Evolutionary conservation across 2,113 vertebrate species (phyloP).

Genomic region (Epinephelus fuscoguttatus): DNA sequence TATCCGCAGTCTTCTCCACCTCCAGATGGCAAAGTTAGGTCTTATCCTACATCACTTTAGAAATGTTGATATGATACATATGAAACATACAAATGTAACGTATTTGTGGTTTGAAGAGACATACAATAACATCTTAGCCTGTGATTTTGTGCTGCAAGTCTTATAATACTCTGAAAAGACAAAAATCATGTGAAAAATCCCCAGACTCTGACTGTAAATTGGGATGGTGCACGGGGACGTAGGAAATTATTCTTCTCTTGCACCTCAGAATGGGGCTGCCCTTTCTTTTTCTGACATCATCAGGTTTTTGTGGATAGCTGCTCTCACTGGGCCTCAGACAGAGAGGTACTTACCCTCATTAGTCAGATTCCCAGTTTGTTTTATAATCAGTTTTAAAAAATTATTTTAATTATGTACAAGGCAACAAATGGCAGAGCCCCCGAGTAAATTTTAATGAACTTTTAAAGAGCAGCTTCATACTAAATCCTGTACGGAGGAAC

Average conservation of each 20-base stretch:
- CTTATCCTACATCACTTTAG: too few species aligned
- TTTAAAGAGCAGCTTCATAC: not conserved
- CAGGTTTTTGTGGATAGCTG: not conserved
- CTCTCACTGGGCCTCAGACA: constrained; percentile 4
- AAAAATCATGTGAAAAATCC: not conserved
- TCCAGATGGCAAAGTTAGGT: too few species aligned
- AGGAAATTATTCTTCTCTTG: constrained; percentile 8
- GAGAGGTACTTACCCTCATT: constrained; percentile 10
- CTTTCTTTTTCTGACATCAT: constrained; percentile 18
- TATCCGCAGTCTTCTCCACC: too few species aligned
- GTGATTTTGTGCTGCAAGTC: not conserved
- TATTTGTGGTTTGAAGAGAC: too few species aligned
- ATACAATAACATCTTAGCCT: too few species aligned
- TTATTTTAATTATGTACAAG: not conserved
- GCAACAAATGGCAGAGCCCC: not conserved
- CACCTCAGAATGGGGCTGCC: not conserved
- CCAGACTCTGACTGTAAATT: constrained; percentile 18
- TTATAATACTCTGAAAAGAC: not conserved
- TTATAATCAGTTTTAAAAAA: not conserved
- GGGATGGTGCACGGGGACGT: constrained; percentile 1
- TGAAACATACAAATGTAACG: too few species aligned
- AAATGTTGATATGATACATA: too few species aligned
- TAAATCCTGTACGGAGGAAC: not conserved
- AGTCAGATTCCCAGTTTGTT: not conserved
- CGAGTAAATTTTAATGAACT: not conserved